These are phyloP conservation scores for Lepus europaeus DNA, from an alignment of 2,113 vertebrate genomes.

Conservation along the genomic window DNA sequence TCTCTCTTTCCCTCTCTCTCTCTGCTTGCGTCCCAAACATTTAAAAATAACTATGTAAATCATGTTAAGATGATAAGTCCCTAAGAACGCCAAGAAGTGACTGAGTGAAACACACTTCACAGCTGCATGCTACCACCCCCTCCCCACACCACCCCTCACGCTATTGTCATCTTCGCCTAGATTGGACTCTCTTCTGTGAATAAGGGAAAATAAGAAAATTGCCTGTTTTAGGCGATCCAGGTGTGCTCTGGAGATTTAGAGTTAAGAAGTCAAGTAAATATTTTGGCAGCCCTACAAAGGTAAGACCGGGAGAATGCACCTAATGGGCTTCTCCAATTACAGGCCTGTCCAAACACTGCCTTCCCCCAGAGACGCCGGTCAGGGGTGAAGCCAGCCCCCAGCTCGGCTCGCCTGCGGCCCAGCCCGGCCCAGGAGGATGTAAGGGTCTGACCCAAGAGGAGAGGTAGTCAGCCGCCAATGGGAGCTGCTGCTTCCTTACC, in stretches of 20 bases:
- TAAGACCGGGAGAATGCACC: constrained; percentile 76
- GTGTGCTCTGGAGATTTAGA: constrained; percentile 82
- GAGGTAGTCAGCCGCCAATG: constrained; percentile 27
- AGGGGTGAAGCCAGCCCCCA: background rate
- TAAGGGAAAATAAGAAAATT: constrained; percentile 80
- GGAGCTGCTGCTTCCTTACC: background rate
- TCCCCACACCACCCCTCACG: background rate
- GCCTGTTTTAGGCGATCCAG: constrained; percentile 81
- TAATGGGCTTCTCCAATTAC: constrained; percentile 82
- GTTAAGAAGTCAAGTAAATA: constrained; percentile 85
- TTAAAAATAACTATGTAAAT: too few species aligned
- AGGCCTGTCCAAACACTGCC: constrained; percentile 79
- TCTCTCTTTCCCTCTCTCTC: too few species aligned
- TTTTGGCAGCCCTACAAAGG: constrained; percentile 84
- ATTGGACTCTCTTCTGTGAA: constrained; percentile 52
- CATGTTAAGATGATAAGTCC: too few species aligned
- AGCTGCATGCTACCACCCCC: background rate
- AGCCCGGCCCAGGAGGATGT: background rate
- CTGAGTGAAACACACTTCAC: background rate
- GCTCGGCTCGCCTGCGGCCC: background rate
- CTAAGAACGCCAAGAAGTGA: too few species aligned
- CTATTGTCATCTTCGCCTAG: constrained; percentile 57
- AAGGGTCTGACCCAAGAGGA: background rate
- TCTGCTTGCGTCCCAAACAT: too few species aligned
- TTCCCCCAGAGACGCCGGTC: constrained; percentile 58